Conservation (phyloP, 2,797 vertebrate species). For the Florisuga fusca region DNA sequence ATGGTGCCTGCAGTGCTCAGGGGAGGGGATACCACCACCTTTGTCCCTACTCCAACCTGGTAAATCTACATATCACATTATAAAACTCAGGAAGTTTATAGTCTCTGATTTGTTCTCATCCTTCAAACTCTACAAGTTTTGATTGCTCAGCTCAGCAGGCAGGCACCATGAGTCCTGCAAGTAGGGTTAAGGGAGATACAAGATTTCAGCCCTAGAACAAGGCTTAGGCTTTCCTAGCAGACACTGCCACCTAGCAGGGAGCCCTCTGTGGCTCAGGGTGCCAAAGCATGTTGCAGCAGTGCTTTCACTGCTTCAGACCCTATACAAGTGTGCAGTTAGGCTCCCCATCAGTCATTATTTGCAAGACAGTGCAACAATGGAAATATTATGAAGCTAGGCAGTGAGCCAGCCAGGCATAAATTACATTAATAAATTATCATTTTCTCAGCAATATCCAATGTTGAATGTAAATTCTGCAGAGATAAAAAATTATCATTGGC, state of each 20-base stretch:
- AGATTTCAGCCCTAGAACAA: neutral
- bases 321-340: neutral
- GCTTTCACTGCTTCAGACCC: neutral
- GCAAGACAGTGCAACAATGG: neutral
- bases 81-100: neutral
- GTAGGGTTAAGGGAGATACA: neutral
- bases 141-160: neutral
- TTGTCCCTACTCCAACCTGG: neutral
- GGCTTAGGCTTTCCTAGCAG: neutral
- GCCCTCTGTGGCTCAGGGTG: neutral
- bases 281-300: neutral
- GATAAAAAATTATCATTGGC: neutral
- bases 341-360: neutral
- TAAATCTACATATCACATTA: neutral
- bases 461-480: neutral
- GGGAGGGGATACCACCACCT: neutral
- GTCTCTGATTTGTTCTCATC: neutral
- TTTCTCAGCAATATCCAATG: neutral
- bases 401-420: neutral
- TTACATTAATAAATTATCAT: neutral
- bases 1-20: neutral
- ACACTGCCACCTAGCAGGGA: neutral
- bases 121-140: neutral
- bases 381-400: neutral
- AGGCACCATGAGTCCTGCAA: neutral